Evolutionary conservation across 1,140 invertebrate genomes (phyloP), one percentile per base, ranked within the genome.

Genomic region (Drosophila repleta): DNA sequence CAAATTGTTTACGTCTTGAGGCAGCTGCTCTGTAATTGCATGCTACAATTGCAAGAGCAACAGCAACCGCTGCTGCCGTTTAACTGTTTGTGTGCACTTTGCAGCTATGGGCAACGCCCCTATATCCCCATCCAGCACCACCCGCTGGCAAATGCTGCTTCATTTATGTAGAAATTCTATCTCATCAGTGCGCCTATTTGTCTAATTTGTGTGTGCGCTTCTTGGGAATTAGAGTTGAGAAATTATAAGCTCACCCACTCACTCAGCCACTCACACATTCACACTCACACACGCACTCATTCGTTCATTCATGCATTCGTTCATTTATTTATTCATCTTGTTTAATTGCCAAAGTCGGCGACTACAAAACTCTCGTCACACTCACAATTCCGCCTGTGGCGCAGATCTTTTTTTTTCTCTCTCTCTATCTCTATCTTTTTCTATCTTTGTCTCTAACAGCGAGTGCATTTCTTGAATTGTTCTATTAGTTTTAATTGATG

Each of bases 401-500:
- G 35, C 43, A 62, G 32, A 52, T 70, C 57, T 77, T 76, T 87
- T 64, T 55, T 68, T 70, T 75, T 63, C 39, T 32, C 26, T 87
- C 64, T 64, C 56, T 62, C 32, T 62, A n/a, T 17, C 37, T 56
- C 52, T 55, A 7, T 39, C 18, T 24, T 13, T 13, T 63, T 68
- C 66, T 39, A 55, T 64, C 43, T 63, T 32, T 65, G 29, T 49
- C n/a, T 13, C 13, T 46, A 17, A 20, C 11, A 11, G 21, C 62
- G 78, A 61, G 60, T 82, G 82, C 79, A 87, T 78, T 76, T 76
- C 82, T 72, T 81, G 76, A 87, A 87, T 87, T 88, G 83, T 88
- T 87, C 79, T 87, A 87, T 87, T 88, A 87, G 75, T 70, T 88
- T 87, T 87, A 87, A 87, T 87, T 87, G 83, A 87, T 73, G 83